A percentile compares a stretch with the other conserved stretches of the same genome.
Evolutionary conservation across 2,888 invertebrate species (phyloP).

Genomic region (Patella depressa): DNA sequence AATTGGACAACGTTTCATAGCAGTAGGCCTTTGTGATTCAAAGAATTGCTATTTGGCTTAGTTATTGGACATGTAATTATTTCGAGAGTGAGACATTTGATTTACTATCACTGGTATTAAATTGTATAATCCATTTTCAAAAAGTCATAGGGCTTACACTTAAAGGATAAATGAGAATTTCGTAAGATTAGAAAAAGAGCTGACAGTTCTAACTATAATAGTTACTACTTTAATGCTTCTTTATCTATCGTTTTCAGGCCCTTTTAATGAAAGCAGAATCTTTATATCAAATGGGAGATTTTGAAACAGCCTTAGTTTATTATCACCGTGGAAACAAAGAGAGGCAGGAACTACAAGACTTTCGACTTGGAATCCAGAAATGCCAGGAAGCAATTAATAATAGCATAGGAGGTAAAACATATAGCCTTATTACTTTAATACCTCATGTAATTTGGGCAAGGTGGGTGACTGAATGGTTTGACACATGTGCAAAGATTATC

Average conservation of each 20-base stretch:
- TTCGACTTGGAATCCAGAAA: slow-evolving; percentile 87
- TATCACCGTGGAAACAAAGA: slow-evolving; percentile 89
- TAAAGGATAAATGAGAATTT: too few species aligned
- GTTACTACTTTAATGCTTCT: too few species aligned
- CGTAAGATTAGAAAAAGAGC: too few species aligned
- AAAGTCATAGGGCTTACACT: too few species aligned
- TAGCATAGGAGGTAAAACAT: slow-evolving; percentile 79
- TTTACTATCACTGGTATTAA: too few species aligned
- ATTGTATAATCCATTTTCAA: too few species aligned
- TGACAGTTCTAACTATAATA: too few species aligned
- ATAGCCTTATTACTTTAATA: neutral
- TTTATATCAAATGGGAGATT: slow-evolving; percentile 90
- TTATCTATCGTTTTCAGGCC: slow-evolving; percentile 71
- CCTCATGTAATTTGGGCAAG: neutral
- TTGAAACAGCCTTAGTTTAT: slow-evolving; percentile 92
- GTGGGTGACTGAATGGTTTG: neutral
- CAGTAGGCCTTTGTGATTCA: too few species aligned
- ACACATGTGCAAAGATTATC: neutral
- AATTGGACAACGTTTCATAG: too few species aligned
- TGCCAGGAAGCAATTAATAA: slow-evolving; percentile 95
- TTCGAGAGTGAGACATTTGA: too few species aligned
- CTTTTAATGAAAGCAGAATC: slow-evolving; percentile 93
- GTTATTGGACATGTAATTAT: too few species aligned
- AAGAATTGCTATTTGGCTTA: too few species aligned
- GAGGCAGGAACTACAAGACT: slow-evolving; percentile 84